A percentile compares a stretch with the other conserved stretches of the same genome.
Conservation (phyloP, 30 jellyfish, hydroid and myxozoan species). For the Nemopilema nomurai region DNA sequence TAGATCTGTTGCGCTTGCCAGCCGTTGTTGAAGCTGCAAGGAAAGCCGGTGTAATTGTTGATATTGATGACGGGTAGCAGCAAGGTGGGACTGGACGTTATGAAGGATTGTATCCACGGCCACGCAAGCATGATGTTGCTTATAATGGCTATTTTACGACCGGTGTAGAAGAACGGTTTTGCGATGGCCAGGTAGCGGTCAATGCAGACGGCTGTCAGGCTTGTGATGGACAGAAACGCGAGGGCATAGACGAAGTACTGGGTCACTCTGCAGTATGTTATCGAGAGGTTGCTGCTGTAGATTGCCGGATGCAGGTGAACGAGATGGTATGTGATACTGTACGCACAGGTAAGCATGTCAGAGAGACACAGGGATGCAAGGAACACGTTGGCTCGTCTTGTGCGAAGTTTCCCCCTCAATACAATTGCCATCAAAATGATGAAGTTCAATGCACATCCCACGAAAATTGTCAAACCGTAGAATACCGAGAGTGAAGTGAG, state of each 20-base stretch:
- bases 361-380: constrained; percentile 54
- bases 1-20: constrained; percentile 5
- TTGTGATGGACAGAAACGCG: constrained; percentile 57
- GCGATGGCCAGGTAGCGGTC: constrained; percentile 69
- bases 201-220: constrained; percentile 62
- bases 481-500: constrained; percentile 10
- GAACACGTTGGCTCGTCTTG: constrained; percentile 49
- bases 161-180: constrained; percentile 44
- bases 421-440: constrained; percentile 19
- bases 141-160: constrained; percentile 9
- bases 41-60: constrained; percentile 45
- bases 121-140: constrained; percentile 26
- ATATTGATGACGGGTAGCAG: constrained; percentile 1
- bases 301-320: constrained; percentile 55
- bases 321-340: constrained; percentile 68
- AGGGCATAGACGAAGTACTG: constrained; percentile 62
- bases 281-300: constrained; percentile 2
- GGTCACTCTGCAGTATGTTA: constrained; percentile 41
- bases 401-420: constrained; percentile 31
- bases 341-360: constrained; percentile 62
- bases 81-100: constrained; percentile 44
- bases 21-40: constrained; percentile 39
- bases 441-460: constrained; percentile 39
- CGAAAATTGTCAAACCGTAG: constrained; percentile 23
- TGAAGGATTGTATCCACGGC: constrained; percentile 66